phyloP scores from a whole-genome alignment of 23 tunicate genomes.

The Pegea sp. region DNA sequence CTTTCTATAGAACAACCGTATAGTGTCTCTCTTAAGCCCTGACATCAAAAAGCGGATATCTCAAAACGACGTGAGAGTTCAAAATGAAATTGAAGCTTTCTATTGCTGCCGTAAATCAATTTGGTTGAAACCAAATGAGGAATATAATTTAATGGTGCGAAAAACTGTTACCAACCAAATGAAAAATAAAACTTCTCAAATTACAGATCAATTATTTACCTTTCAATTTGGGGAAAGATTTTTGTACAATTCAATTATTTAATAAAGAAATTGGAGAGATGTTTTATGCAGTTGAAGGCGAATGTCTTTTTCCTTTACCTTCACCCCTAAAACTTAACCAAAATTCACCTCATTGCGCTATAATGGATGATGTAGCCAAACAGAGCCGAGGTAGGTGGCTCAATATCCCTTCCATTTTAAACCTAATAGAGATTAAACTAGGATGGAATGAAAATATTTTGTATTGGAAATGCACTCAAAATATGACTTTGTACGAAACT shows the following conservation, averaged over 20 bases:
- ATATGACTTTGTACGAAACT: slow-evolving; percentile 24
- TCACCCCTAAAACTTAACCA: slow-evolving; percentile 46
- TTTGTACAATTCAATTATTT: slow-evolving; percentile 39
- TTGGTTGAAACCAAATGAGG: too few species aligned
- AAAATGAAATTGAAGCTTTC: too few species aligned
- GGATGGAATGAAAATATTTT: slow-evolving; percentile 19
- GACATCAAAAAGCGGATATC: too few species aligned
- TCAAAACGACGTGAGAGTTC: too few species aligned
- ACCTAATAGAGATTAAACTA: too few species aligned
- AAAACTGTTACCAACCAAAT: too few species aligned
- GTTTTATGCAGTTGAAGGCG: slow-evolving; percentile 56
- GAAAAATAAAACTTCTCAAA: neutral
- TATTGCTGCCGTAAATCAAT: too few species aligned
- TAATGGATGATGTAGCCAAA: neutral
- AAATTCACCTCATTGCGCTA: slow-evolving; percentile 25
- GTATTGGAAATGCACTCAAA: slow-evolving; percentile 74
- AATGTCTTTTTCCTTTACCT: slow-evolving; percentile 39
- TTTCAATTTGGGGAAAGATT: slow-evolving; percentile 46
- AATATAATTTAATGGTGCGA: too few species aligned
- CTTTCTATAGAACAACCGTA: too few species aligned
- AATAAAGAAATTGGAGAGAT: slow-evolving; percentile 63
- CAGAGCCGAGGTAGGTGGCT: neutral
- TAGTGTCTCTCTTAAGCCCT: too few species aligned
- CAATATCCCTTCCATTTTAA: too few species aligned
- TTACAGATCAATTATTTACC: slow-evolving; percentile 66